Conservation (phyloP, 2,888 invertebrate species). For the Drosophila limbata region DNA sequence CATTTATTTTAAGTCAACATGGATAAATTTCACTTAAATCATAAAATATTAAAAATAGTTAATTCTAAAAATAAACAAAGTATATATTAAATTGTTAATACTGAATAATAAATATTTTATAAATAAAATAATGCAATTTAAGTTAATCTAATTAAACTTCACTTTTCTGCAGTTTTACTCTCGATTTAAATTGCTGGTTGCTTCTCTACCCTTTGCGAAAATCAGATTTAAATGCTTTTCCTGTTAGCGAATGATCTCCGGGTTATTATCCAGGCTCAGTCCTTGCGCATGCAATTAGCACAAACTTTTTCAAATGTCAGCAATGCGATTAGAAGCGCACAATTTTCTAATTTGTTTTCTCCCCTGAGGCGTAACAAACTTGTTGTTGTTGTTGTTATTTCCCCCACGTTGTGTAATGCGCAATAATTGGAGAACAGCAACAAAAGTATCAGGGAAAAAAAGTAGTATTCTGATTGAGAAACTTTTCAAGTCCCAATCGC, state of each 20-base stretch:
- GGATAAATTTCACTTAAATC: too few species aligned
- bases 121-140: too few species aligned
- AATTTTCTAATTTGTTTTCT: slow-evolving; percentile 66
- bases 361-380: slow-evolving; percentile 26
- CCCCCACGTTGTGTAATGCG: slow-evolving; percentile 52
- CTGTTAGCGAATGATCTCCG: slow-evolving; percentile 11
- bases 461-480: slow-evolving; percentile 44
- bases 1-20: too few species aligned
- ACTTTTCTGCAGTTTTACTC: slow-evolving; percentile 1
- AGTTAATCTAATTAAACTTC: background rate
- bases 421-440: slow-evolving; percentile 69
- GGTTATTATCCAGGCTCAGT: slow-evolving; percentile 41
- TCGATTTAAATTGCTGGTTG: background rate
- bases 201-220: background rate
- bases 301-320: slow-evolving; percentile 70
- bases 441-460: slow-evolving; percentile 9
- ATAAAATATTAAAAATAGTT: too few species aligned
- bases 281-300: slow-evolving; percentile 37
- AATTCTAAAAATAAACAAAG: too few species aligned
- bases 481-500: slow-evolving; percentile 31
- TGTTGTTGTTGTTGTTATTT: slow-evolving; percentile 9
- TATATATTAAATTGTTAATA: too few species aligned
- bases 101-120: too few species aligned
- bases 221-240: background rate
- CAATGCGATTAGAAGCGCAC: slow-evolving; percentile 60